Evolutionary conservation across 2,888 invertebrate species (phyloP).

Genomic region (Ellobium chinense): DNA sequence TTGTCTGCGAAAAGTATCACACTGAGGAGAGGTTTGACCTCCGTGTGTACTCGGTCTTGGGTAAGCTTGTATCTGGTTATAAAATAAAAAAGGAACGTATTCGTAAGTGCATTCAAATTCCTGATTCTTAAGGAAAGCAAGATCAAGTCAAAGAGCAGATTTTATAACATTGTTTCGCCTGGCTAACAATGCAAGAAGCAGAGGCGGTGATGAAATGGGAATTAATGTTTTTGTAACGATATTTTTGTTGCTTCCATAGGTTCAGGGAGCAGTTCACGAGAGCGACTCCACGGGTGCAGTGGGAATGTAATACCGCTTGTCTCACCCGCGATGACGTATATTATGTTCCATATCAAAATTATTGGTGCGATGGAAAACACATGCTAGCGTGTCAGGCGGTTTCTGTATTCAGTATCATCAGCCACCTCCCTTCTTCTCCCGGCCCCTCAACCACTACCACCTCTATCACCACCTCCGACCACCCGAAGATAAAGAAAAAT

Average conservation of each 20-base stretch:
- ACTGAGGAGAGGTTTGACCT: neutral
- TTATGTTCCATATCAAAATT: slow-evolving; percentile 24
- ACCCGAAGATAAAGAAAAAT: no score
- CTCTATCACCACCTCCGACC: no score
- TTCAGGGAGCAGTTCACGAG: no score
- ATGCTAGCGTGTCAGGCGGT: slow-evolving; percentile 10
- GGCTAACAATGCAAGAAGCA: slow-evolving; percentile 20
- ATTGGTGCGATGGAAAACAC: neutral
- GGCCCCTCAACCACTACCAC: no score
- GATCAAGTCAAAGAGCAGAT: neutral
- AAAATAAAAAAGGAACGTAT: neutral
- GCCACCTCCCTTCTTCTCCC: no score
- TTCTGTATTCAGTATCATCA: slow-evolving; percentile 24
- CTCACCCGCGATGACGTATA: neutral
- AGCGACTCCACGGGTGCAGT: neutral
- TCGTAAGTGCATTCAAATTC: neutral
- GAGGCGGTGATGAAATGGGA: slow-evolving; percentile 25
- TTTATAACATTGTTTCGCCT: slow-evolving; percentile 34
- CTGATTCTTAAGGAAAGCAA: neutral
- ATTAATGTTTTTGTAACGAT: slow-evolving; percentile 26
- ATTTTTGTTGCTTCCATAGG: slow-evolving; percentile 25
- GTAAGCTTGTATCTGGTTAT: no score
- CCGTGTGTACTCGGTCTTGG: no score
- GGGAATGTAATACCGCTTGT: neutral
- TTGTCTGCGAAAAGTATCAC: no score